A percentile compares a stretch with the other conserved stretches of the same genome.
These are phyloP conservation scores for Araneus ventricosus DNA, from an alignment of 1,140 invertebrate species.

Conservation along the genomic window DNA sequence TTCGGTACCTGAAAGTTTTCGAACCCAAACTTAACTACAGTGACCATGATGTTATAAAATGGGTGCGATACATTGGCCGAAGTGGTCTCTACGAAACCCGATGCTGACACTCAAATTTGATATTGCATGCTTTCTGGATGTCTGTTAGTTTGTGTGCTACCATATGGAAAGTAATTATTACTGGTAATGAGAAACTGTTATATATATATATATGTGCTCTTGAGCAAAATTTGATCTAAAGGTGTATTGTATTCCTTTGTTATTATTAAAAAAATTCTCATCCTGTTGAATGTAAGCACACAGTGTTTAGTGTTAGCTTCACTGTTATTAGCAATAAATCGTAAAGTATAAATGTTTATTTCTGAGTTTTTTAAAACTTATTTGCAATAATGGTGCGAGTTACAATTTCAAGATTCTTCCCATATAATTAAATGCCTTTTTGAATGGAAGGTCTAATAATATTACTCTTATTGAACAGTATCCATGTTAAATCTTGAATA, in stretches of 20 bases:
- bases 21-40: constrained; percentile 99
- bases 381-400: not conserved
- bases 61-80: constrained; percentile 99
- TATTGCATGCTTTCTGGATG: constrained; percentile 69
- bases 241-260: constrained; percentile 71
- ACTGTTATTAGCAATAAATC: constrained; percentile 74
- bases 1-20: constrained; percentile 99
- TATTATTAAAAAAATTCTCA: constrained; percentile 72
- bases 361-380: not conserved
- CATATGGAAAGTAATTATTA: constrained; percentile 51
- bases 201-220: constrained; percentile 56
- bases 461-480: not conserved
- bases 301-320: constrained; percentile 74
- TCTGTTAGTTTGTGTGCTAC: constrained; percentile 67
- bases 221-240: constrained; percentile 60
- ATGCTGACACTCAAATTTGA: constrained; percentile 84
- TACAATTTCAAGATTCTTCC: not conserved
- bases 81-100: constrained; percentile 99
- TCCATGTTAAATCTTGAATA: too few relatives aligned
- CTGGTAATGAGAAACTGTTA: constrained; percentile 44
- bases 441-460: not conserved
- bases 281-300: constrained; percentile 74
- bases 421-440: too few relatives aligned
- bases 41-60: constrained; percentile 99
- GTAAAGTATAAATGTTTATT: constrained; percentile 51